Evolutionary conservation across 37 sponge, comb jelly and placozoan genomes (phyloP), one percentile per base, ranked within the genome.

Genomic region (Dysidea cf. avara): DNA sequence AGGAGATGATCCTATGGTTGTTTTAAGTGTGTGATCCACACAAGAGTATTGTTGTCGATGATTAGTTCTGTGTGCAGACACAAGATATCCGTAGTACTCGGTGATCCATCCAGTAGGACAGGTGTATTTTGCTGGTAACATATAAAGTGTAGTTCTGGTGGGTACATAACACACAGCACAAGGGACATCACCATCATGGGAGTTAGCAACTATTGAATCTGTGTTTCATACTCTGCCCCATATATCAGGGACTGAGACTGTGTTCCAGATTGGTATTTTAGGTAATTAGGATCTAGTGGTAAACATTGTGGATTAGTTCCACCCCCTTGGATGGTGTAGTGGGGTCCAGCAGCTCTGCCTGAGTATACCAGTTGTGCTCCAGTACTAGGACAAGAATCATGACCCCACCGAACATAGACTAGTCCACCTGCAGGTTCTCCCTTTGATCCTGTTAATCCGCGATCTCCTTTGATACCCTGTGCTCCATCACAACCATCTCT

Each of bases 261-360:
- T 2, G 38, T 48, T 37, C 81, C 81, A 40, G 50, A 2, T 5
- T 12, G 11, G 52, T 30, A 36, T 2, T 3, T 21, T 14, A 33
- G 37, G 35, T 71, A 71, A 13, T 81, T 73, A 3, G 72, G 81
- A 29, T 24, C 64, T 22, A 40, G 9, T 11, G 86, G 86, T 51
- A 86, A 34, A 55, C 86, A 86, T 18, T 68, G 68, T 28, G 73
- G 74, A 74, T 86, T 78, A 0, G 75, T 56, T 49, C 76, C 81
- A 46, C 85, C 79, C 55, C 87, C 87, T 18, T 5, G 32, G 25
- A 68, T 49, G 28, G 14, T 52, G 34, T 61, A 58, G n/a, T n/a
- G n/a, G n/a, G n/a, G n/a, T n/a, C n/a, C n/a, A n/a, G n/a, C n/a
- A n/a, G n/a, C n/a, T n/a, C 14, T 22, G 32, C 81, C n/a, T n/a